phyloP scores from a whole-genome alignment of 2,113 vertebrate species.

The Xyliphius kryptos region DNA sequence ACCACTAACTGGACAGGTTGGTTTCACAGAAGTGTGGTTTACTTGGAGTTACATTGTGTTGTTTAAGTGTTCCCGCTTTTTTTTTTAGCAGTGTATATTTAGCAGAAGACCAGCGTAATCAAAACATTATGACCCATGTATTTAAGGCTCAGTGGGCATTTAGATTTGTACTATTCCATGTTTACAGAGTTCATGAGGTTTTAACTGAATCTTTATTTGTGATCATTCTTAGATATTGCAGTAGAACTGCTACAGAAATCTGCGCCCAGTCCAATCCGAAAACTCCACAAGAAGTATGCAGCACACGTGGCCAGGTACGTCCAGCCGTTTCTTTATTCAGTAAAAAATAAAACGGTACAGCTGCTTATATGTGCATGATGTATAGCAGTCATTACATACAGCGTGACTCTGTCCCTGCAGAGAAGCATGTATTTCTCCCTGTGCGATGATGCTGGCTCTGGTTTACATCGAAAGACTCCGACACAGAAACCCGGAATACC shows the following conservation, averaged over 20 bases:
- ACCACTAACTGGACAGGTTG: too few species aligned
- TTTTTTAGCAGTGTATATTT: too few species aligned
- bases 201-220: neutral
- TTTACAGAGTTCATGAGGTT: too few species aligned
- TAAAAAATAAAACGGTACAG: neutral
- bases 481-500: constrained; percentile 93
- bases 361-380: neutral
- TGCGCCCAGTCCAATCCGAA: constrained; percentile 90
- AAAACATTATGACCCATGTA: too few species aligned
- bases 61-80: too few species aligned
- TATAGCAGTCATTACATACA: too few species aligned
- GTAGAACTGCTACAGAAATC: constrained; percentile 95
- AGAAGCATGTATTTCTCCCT: constrained; percentile 94
- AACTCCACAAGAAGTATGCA: constrained; percentile 94
- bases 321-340: neutral
- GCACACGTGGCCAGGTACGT: constrained; percentile 87
- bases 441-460: constrained; percentile 96
- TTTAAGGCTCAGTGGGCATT: too few species aligned
- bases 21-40: too few species aligned
- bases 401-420: constrained; percentile 48
- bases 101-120: too few species aligned
- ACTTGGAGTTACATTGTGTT: too few species aligned
- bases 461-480: constrained; percentile 96
- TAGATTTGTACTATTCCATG: too few species aligned
- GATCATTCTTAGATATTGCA: constrained; percentile 77